Conservation (phyloP, 2,113 vertebrate species). For the Cavia aperea region DNA sequence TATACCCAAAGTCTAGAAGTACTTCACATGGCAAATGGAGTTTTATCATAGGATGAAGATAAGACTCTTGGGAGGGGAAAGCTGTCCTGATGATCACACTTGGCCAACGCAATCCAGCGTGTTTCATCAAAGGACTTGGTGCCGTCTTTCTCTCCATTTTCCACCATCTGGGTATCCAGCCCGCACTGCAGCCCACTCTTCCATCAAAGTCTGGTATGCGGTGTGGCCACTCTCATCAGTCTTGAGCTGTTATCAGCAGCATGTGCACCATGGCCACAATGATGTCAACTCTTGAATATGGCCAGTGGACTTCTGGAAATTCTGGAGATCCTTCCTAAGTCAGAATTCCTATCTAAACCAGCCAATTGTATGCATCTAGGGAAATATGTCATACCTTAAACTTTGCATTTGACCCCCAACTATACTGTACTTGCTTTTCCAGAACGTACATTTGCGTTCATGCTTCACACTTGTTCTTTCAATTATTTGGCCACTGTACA, state of each 20-base stretch:
- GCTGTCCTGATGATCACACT: neutral
- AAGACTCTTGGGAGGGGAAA: neutral
- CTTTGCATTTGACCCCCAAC: rapidly evolving
- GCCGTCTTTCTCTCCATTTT: neutral
- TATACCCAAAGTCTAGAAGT: neutral
- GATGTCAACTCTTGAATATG: rapidly evolving
- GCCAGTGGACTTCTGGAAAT: neutral
- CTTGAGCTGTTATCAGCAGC: neutral
- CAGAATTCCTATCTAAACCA: neutral
- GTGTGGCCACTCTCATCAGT: neutral
- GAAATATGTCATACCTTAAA: neutral
- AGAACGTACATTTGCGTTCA: neutral
- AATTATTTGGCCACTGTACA: neutral
- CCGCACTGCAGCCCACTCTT: neutral
- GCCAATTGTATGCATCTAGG: rapidly evolving
- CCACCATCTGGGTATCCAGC: neutral
- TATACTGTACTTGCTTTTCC: neutral
- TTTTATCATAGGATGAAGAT: neutral
- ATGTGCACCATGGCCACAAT: rapidly evolving
- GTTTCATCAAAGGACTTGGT: rapidly evolving
- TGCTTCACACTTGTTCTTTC: neutral
- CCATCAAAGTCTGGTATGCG: neutral
- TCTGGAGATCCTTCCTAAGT: neutral
- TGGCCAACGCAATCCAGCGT: rapidly evolving
- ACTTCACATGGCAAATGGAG: too few species aligned